These are phyloP conservation scores for Halictus rubicundus DNA, from an alignment of 1,140 invertebrate species.

Conservation along the genomic window DNA sequence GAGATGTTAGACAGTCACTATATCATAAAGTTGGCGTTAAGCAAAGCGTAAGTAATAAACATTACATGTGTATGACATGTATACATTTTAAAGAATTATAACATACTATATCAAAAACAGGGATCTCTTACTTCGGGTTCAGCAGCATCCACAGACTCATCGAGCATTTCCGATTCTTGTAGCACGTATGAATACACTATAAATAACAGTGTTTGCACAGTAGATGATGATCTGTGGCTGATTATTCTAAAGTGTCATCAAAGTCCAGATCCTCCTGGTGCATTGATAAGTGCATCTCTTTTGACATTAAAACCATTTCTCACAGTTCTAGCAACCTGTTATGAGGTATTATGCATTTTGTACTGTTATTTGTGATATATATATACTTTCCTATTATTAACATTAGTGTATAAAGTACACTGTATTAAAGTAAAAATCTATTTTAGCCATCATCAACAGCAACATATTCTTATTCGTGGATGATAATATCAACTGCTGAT, in stretches of 20 bases:
- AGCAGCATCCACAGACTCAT: constrained; percentile 7
- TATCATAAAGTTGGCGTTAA: constrained; percentile 54
- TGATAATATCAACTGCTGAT: constrained; percentile 78
- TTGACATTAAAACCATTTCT: constrained; percentile 82
- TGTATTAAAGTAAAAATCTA: constrained; percentile 1
- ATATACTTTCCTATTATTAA: background rate
- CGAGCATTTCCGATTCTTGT: constrained; percentile 23
- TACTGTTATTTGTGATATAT: background rate
- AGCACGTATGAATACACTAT: constrained; percentile 5
- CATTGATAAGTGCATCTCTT: constrained; percentile 82
- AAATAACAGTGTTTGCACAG: constrained; percentile 21
- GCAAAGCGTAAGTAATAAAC: constrained; percentile 38
- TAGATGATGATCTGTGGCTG: constrained; percentile 82
- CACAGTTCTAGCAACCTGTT: constrained; percentile 84
- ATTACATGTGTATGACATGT: background rate
- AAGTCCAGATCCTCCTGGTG: constrained; percentile 84
- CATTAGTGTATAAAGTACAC: background rate
- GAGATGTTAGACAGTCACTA: constrained; percentile 45
- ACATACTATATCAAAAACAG: constrained; percentile 35
- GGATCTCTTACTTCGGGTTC: constrained; percentile 42
- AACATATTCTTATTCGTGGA: constrained; percentile 84
- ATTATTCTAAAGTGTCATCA: constrained; percentile 84
- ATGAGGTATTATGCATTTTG: constrained; percentile 80
- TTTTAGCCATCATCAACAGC: constrained; percentile 83
- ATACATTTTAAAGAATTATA: background rate